phyloP scores from a whole-genome alignment of 2,888 invertebrate species.

The Holacanthella duospinosa region DNA sequence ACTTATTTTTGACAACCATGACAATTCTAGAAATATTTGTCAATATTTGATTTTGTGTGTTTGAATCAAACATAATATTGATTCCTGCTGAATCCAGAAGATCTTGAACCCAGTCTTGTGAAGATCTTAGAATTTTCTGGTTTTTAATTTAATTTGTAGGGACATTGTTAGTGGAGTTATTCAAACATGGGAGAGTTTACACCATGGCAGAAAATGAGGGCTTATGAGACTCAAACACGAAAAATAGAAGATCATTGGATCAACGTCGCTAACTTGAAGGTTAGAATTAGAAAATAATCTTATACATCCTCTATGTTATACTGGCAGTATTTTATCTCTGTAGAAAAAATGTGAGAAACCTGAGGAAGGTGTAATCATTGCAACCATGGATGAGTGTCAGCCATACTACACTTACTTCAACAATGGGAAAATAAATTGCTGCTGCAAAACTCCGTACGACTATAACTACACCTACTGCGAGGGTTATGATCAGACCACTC shows the following conservation, averaged over 20 bases:
- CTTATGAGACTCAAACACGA: conserved; percentile 17
- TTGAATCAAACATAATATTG: too few relatives aligned
- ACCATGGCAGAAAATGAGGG: conserved; percentile 32
- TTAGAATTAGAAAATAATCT: background rate
- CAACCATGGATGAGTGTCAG: background rate
- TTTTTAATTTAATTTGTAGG: too few relatives aligned
- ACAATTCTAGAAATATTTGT: too few relatives aligned
- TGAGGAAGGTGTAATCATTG: background rate
- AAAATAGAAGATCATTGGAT: conserved; percentile 21
- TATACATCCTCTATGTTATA: too few relatives aligned
- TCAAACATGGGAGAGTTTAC: conserved; percentile 23
- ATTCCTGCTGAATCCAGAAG: too few relatives aligned
- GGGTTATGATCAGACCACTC: conserved; percentile 31
- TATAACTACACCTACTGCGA: conserved; percentile 34
- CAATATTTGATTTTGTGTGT: too few relatives aligned
- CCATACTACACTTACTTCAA: conserved; percentile 9
- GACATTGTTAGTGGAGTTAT: too few relatives aligned
- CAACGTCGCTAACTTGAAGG: background rate
- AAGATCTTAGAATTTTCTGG: too few relatives aligned
- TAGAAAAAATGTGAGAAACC: background rate
- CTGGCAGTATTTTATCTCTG: background rate
- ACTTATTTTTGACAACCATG: too few relatives aligned
- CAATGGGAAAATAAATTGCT: conserved; percentile 25
- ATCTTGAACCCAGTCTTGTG: too few relatives aligned
- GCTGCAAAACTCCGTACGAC: conserved; percentile 32